These are phyloP conservation scores for Urocyon cinereoargenteus DNA, from an alignment of 2,797 vertebrate species.

Conservation along the genomic window DNA sequence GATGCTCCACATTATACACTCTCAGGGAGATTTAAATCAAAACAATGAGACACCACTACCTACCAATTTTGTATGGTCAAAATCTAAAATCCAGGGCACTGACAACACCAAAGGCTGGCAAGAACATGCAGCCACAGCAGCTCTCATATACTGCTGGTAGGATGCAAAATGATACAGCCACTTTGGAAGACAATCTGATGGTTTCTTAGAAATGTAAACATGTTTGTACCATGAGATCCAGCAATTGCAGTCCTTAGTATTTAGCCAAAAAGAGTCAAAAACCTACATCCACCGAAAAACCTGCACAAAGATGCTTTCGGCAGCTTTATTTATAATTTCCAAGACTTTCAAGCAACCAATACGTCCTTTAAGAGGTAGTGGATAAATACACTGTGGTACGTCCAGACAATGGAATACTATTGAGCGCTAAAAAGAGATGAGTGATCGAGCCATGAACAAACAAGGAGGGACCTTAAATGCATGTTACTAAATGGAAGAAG, in stretches of 20 bases:
- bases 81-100: not conserved
- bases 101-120: not conserved
- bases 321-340: not conserved
- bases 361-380: not conserved
- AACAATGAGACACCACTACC: not conserved
- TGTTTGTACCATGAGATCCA: not conserved
- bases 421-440: not conserved
- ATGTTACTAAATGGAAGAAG: not conserved
- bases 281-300: not conserved
- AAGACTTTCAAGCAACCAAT: not conserved
- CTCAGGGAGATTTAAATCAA: not conserved
- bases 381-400: not conserved
- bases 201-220: not conserved
- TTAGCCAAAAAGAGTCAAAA: not conserved
- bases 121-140: not conserved
- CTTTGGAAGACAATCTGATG: not conserved
- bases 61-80: not conserved
- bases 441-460: not conserved
- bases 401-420: not conserved
- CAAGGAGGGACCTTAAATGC: not conserved
- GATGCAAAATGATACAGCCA: not conserved
- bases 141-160: too few species aligned
- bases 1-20: not conserved
- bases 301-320: not conserved
- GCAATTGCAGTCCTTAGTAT: not conserved